Base-by-base conservation (phyloP, 2,113 vertebrate species). In the Triplophysa tibetana region DNA sequence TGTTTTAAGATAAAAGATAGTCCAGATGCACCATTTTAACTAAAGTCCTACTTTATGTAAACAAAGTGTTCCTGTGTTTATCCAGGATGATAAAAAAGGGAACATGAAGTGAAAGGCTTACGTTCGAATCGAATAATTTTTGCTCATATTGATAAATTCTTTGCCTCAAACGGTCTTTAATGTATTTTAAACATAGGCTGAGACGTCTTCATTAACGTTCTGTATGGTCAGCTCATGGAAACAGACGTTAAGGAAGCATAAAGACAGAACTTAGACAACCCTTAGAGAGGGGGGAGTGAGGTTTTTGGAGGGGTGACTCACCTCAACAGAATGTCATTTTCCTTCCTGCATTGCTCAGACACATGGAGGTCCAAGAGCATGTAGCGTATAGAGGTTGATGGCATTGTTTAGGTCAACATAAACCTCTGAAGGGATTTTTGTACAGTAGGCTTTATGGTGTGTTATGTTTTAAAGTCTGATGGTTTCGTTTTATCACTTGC, bases 301-400 rank as follows among this genome's bases (percentile, higher is more conserved):
- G 77, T 60, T 74, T 74, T 76, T 79, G 61, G 54, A 79, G 75
- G 10, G 23, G 33, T 82, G 82, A 86, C 72, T 82, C 75, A 84
- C 75, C 61, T 80, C 58, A 56, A 4, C 29, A 70, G 72, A 80
- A 83, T 83, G 78, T 67, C 24, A 38, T 7, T 23, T 78, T 79
- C 63, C 69, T 65, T 79, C 76, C 43, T 76, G 63, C 56, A 10
- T 29, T 56, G 21, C 63, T 41, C 13, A 10, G 29, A 41, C 62
- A 17, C 66, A 69, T 61, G 21, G 52, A 7, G 3, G 8, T 43
- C 58, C 4, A 10, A 48, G 2, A 29, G 38, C n/a, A 7, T 29
- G 54, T 38, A 29, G 21, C 54, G 7, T 43, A 43, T 52, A 16
- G 6, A 52, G 16, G 0, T 52, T 17, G 16, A 11, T 17, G 12